These are phyloP conservation scores for Porites rus DNA, from an alignment of 92 coral and sea anemone genomes.

Conservation along the genomic window DNA sequence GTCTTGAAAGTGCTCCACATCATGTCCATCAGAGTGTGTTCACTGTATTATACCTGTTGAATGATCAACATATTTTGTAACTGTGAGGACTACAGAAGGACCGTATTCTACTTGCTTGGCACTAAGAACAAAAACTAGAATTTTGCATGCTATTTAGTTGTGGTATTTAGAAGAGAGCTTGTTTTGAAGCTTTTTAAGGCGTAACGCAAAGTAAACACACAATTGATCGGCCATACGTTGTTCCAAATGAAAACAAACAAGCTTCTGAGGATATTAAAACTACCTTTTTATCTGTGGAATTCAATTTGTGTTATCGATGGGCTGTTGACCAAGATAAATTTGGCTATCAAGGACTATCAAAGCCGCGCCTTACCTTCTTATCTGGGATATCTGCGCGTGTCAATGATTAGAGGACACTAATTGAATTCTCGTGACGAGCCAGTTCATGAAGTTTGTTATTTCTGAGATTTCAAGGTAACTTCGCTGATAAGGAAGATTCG, in stretches of 20 bases:
- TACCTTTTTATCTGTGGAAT: constrained; percentile 17
- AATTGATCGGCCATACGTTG: background rate
- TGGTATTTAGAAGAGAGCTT: background rate
- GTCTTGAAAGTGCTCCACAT: no score
- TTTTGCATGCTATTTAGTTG: background rate
- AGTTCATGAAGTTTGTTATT: constrained; percentile 24
- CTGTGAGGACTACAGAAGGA: no score
- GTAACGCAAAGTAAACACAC: constrained; percentile 4
- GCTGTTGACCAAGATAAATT: constrained; percentile 44
- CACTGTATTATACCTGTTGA: no score
- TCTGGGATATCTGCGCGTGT: constrained; percentile 20
- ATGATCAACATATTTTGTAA: no score
- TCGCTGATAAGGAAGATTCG: background rate
- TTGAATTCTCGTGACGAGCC: constrained; percentile 26
- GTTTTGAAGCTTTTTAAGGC: background rate
- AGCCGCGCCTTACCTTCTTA: constrained; percentile 33
- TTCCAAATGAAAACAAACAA: constrained; percentile 25
- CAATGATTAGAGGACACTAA: constrained; percentile 40
- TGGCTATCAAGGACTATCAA: constrained; percentile 2
- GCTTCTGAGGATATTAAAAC: constrained; percentile 2
- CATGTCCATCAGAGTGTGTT: no score
- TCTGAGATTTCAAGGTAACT: constrained; percentile 31
- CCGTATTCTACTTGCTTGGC: background rate
- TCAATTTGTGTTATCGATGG: constrained; percentile 46
- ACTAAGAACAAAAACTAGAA: background rate